These are phyloP conservation scores for Tupiocoris notatus DNA, from an alignment of 2,888 invertebrate species.

Conservation along the genomic window DNA sequence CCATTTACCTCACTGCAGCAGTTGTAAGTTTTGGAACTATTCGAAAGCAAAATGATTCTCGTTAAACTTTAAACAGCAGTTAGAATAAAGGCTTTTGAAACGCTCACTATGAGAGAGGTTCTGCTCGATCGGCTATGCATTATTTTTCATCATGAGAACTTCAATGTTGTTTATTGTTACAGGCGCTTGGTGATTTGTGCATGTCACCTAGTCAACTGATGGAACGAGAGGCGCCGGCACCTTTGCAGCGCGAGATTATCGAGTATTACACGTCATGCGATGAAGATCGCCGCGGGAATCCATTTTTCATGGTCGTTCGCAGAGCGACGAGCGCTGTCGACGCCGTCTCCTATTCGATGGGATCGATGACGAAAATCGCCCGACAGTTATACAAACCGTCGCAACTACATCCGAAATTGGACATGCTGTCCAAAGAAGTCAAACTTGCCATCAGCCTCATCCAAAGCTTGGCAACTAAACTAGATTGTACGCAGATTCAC, in stretches of 20 bases:
- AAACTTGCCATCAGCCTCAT: slow-evolving; percentile 61
- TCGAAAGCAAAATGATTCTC: no score
- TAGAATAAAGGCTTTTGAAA: no score
- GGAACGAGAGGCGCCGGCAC: slow-evolving; percentile 49
- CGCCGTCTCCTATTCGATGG: slow-evolving; percentile 58
- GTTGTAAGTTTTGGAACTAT: slow-evolving; percentile 60
- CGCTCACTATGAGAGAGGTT: no score
- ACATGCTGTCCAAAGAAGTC: slow-evolving; percentile 73
- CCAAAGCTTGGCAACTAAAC: slow-evolving; percentile 64
- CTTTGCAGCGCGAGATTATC: slow-evolving; percentile 63
- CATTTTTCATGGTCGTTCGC: slow-evolving; percentile 75
- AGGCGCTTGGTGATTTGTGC: slow-evolving; percentile 78
- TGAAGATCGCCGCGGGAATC: slow-evolving; percentile 68
- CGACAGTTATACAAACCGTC: slow-evolving; percentile 58
- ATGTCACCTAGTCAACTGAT: slow-evolving; percentile 81
- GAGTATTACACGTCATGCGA: slow-evolving; percentile 83
- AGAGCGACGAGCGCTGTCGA: slow-evolving; percentile 50
- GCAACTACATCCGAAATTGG: slow-evolving; percentile 56
- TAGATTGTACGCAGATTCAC: slow-evolving; percentile 82
- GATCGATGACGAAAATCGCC: slow-evolving; percentile 56
- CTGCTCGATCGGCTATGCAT: no score
- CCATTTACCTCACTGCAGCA: slow-evolving; percentile 78
- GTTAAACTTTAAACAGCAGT: no score
- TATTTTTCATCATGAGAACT: no score
- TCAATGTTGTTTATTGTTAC: slow-evolving; percentile 21